Evolutionary conservation across 2,113 vertebrate species (phyloP).

Genomic region (Vulpes ferrilata): DNA sequence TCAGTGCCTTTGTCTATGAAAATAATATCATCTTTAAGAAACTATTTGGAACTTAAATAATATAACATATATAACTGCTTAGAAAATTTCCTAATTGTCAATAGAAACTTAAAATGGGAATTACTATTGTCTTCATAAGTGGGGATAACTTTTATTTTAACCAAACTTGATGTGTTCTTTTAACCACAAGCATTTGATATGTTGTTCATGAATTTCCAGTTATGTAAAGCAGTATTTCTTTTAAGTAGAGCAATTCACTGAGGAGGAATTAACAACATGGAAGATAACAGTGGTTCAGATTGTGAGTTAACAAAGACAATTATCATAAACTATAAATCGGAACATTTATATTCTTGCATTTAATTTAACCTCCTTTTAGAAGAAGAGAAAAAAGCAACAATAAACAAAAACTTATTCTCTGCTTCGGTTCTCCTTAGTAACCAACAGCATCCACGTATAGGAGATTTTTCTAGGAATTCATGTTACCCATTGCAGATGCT

Average conservation of each 20-base stretch:
- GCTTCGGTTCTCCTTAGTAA: background rate
- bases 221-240: background rate
- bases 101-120: background rate
- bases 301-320: background rate
- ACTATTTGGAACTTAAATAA: slow-evolving; percentile 16
- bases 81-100: slow-evolving; percentile 14
- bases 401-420: background rate
- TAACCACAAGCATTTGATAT: background rate
- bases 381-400: background rate
- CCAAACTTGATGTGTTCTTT: background rate
- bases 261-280: slow-evolving; percentile 19
- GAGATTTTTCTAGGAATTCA: background rate
- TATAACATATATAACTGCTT: background rate
- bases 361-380: slow-evolving; percentile 40
- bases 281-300: background rate
- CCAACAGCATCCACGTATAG: background rate
- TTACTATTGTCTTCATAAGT: background rate
- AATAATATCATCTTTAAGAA: slow-evolving; percentile 11
- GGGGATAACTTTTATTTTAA: slow-evolving; percentile 7
- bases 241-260: background rate
- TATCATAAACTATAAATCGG: background rate
- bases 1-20: background rate
- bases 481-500: background rate
- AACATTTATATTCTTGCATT: slow-evolving; percentile 1
- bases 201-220: slow-evolving; percentile 7